Evolutionary conservation across 2,797 vertebrate genomes (phyloP).

Genomic region (Eulemur coronatus): DNA sequence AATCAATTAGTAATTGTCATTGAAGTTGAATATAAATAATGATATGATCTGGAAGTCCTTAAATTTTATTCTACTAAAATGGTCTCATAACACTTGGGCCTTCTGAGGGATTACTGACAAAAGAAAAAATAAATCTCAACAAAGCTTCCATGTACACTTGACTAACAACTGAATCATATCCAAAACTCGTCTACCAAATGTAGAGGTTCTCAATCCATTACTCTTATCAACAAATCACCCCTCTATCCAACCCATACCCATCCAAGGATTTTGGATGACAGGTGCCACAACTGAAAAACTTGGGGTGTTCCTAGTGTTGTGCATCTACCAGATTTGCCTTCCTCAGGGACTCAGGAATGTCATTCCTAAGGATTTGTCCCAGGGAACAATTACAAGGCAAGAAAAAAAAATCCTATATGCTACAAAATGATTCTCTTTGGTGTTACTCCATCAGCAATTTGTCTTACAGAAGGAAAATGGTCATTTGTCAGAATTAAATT

Average conservation of each 20-base stretch:
- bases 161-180: constrained; percentile 12
- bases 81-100: constrained; percentile 14
- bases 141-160: background rate
- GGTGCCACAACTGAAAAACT: background rate
- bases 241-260: background rate
- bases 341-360: background rate
- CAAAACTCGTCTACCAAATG: background rate
- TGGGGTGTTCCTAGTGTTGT: background rate
- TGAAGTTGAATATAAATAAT: constrained; percentile 17
- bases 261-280: background rate
- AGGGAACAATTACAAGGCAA: background rate
- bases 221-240: background rate
- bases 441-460: background rate
- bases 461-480: background rate
- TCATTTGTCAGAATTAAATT: constrained; percentile 26
- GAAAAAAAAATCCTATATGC: background rate
- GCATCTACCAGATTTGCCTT: background rate
- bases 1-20: constrained; percentile 15
- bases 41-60: background rate
- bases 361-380: background rate
- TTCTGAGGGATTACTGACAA: constrained; percentile 41
- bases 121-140: constrained; percentile 33
- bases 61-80: constrained; percentile 29
- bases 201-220: background rate
- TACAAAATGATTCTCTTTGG: background rate